Evolutionary conservation across 2,113 vertebrate species (phyloP).

Genomic region (Mesitornis unicolor): DNA sequence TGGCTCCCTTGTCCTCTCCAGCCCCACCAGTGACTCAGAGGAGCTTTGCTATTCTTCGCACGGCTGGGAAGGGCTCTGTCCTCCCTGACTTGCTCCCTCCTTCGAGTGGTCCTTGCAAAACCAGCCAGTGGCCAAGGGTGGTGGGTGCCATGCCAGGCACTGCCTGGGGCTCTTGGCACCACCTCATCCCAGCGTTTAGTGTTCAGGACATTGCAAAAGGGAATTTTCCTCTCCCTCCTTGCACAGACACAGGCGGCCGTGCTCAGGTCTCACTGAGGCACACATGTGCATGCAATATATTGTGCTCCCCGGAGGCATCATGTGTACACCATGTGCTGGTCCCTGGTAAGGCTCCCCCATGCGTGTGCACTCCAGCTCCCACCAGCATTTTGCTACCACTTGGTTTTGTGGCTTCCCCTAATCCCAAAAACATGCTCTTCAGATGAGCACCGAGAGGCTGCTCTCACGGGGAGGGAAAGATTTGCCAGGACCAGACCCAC

Average conservation of each 20-base stretch:
- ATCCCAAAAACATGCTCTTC: background rate
- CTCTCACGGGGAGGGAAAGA: rapidly evolving
- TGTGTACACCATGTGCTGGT: background rate
- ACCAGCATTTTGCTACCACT: background rate
- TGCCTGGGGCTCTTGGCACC: background rate
- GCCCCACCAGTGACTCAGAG: background rate
- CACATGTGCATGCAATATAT: background rate
- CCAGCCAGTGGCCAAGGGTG: background rate
- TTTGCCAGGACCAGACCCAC: background rate
- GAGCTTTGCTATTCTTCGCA: background rate
- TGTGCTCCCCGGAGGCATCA: background rate
- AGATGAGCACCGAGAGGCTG: background rate
- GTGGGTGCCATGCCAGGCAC: background rate
- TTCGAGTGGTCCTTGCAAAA: background rate
- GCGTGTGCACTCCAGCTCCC: background rate
- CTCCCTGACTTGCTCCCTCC: background rate
- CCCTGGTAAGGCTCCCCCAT: rapidly evolving
- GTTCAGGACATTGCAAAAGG: background rate
- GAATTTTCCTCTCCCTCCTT: background rate
- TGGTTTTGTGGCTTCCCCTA: background rate
- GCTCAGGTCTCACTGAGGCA: background rate
- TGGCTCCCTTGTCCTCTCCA: background rate
- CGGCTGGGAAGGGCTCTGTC: background rate
- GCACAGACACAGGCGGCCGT: background rate
- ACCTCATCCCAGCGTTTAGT: rapidly evolving